Evolutionary conservation across 2,113 vertebrate species (phyloP).

Genomic region (Syngnathus floridae): DNA sequence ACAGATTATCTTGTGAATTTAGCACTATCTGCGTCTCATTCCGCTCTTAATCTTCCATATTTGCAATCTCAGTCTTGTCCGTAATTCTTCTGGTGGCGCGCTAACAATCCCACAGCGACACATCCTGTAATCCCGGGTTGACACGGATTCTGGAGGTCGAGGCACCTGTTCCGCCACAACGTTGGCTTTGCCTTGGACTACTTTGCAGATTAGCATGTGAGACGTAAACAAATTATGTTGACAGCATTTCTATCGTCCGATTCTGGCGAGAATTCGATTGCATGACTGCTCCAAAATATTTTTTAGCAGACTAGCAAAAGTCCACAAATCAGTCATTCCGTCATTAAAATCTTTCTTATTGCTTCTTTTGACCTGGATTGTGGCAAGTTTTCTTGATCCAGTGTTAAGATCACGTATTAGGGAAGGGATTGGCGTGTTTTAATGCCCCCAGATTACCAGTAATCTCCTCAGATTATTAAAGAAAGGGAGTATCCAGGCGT

Average conservation of each 20-base stretch:
- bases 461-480: slow-evolving; percentile 51
- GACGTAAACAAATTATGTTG: slow-evolving; percentile 2
- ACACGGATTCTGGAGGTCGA: slow-evolving; percentile 61
- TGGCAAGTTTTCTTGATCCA: slow-evolving; percentile 56
- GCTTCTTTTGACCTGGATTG: slow-evolving; percentile 54
- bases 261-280: neutral
- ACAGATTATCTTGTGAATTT: slow-evolving; percentile 63
- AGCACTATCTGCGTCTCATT: slow-evolving; percentile 58
- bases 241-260: neutral
- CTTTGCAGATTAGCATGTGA: slow-evolving; percentile 9
- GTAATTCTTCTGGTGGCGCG: slow-evolving; percentile 40
- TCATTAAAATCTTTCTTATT: slow-evolving; percentile 5
- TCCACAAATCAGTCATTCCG: slow-evolving; percentile 20
- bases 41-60: slow-evolving; percentile 61
- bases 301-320: slow-evolving; percentile 27
- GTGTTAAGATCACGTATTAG: slow-evolving; percentile 69
- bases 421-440: slow-evolving; percentile 60
- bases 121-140: slow-evolving; percentile 61
- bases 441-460: slow-evolving; percentile 58
- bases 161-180: slow-evolving; percentile 63
- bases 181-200: slow-evolving; percentile 18
- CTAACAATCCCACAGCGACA: slow-evolving; percentile 56
- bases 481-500: neutral
- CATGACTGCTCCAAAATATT: neutral
- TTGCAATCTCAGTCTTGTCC: slow-evolving; percentile 54